Percentiles rank a stretch among this genome's conserved stretches.
phyloP scores from a whole-genome alignment of 2,113 vertebrate genomes.

The Eublepharis macularius region DNA sequence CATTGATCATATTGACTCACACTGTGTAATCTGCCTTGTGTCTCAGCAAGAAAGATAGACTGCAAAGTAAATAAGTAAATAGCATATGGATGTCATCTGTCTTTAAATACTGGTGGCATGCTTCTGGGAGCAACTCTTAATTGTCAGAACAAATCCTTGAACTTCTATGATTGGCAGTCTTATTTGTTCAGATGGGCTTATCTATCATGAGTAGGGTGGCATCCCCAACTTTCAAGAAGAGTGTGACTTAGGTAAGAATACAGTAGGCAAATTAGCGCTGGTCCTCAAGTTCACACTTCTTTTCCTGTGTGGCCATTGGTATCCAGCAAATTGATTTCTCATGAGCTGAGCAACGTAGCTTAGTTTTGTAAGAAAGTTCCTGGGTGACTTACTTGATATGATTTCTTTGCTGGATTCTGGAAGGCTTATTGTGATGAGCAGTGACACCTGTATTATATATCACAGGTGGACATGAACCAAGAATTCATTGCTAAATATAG shows the following conservation, averaged over 20 bases:
- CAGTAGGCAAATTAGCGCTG: not conserved
- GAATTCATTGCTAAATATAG: constrained; percentile 68
- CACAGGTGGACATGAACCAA: constrained; percentile 34
- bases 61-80: no score
- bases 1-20: no score
- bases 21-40: no score
- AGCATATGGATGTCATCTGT: no score
- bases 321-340: constrained; percentile 23
- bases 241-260: not conserved
- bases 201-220: not conserved
- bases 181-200: not conserved
- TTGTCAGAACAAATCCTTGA: not conserved
- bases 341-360: constrained; percentile 25
- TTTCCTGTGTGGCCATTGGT: constrained; percentile 31
- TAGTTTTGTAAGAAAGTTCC: constrained; percentile 38
- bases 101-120: no score
- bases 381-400: constrained; percentile 48
- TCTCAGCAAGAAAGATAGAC: no score
- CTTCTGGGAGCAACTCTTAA: no score
- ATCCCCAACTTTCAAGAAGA: not conserved
- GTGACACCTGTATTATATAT: constrained; percentile 35
- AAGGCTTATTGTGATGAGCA: constrained; percentile 49
- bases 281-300: constrained; percentile 22
- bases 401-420: constrained; percentile 28
- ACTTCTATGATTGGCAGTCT: not conserved